Base-by-base conservation (phyloP, 1,140 invertebrate genomes). In the Gryllus bimaculatus region DNA sequence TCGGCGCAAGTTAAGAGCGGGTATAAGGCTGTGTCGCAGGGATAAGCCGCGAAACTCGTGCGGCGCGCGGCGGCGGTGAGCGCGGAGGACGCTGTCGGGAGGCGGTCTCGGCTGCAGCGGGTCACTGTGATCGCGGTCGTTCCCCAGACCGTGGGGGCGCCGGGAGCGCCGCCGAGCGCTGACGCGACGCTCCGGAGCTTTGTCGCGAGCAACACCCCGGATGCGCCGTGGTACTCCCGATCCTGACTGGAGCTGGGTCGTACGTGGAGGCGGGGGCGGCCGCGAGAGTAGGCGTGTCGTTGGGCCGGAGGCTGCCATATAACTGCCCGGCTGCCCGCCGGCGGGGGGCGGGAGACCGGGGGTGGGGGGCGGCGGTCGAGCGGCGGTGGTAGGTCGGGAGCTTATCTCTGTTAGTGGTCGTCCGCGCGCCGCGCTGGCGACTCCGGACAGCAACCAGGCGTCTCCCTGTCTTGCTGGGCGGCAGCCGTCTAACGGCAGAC, bases 241-340 rank as follows among this genome's bases (percentile, higher is more conserved):
- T 7, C 12, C 76, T 48, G 76, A 47, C 15, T 10, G 10, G 10
- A 18, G 54, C 54, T 10, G 74, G 74, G 48, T 8, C 49, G n/a
- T 47, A 48, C 87, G 86, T 83, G 84, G 84, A 76, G 47, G 89
- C 81, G 87, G 91, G 83, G 87, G 88, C 83, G 8, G 80, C 80
- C 26, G 26, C 1, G 1, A 2, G 39, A 12, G 39, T 18, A 12
- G 75, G 21, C 47, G 39, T n/a, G n/a, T 26, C 47, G 15, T 15
- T n/a, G n/a, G 26, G 26, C 21, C 8, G 76, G 26, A 15, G 21
- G 75, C n/a, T 79, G n/a, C n/a, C n/a, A n/a, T n/a, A n/a, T n/a
- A n/a, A n/a, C n/a, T n/a, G n/a, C n/a, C 89, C 48, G 89, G 91
- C 83, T 91, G 90, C 82, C 91, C 91, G 18, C 86, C 92, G 79